Base-by-base conservation (phyloP, 2,113 vertebrate species). In the Epinephelus moara region DNA sequence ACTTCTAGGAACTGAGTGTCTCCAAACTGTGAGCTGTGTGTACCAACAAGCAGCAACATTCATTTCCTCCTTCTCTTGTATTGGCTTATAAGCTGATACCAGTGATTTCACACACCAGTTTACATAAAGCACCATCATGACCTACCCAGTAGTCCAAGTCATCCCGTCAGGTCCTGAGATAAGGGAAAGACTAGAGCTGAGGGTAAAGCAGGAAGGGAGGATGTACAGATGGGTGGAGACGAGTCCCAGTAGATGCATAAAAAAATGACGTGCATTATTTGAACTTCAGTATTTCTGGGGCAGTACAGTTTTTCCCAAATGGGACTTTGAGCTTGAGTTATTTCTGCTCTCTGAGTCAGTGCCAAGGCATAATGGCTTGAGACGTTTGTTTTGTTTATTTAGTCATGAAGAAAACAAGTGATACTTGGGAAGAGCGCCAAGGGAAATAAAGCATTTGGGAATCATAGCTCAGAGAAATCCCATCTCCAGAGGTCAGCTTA, bases 371-470 rank as follows among this genome's bases (percentile, higher is more conserved):
- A 81, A 89, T 88, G 73, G 80, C 81, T 78, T 76, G 69, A 90
- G 82, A 86, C 7, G 4, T 67, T 30, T 82, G 64, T 84, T 84
- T 85, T 88, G 84, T 93, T 93, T 92, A 86, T 89, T 93, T 90
- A 72, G 78, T 66, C 63, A 59, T 52, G 27, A 86, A 66, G 66
- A 79, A 90, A 91, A 85, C 78, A 88, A 87, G 60, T 74, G 76
- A 88, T 78, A 84, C 84, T 84, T 71, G 71, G 80, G 85, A 85
- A 59, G 25, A 70, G 37, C 1, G 87, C 85, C 88, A 91, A 88
- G 71, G 25, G 49, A 87, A 89, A 87, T 81, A 79, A 72, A 90
- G 70, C 68, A 84, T 75, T 69, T 50, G 66, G 81, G 84, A 91
- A 81, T 75, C 69, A 18, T 62, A 60, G 67, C 33, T 84, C 60